Conservation (phyloP, 2,797 vertebrate genomes). For the Brachymystax lenok region DNA sequence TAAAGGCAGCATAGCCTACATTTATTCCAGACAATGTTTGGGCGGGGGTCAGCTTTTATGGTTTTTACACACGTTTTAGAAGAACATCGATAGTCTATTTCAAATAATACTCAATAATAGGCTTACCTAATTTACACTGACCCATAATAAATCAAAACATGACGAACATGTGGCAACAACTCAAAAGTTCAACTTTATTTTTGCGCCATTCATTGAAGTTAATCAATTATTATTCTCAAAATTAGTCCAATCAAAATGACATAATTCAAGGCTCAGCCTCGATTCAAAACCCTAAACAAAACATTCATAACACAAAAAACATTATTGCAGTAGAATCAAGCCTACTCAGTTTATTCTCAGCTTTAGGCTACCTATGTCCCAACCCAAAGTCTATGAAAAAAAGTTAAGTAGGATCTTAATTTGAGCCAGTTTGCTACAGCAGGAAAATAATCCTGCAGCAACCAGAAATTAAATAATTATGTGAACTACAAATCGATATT, state of each 20-base stretch:
- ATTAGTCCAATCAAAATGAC: constrained; percentile 25
- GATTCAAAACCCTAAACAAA: constrained; percentile 53
- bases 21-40: constrained; percentile 23
- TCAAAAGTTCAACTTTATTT: constrained; percentile 63
- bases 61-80: background rate
- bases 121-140: background rate
- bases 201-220: constrained; percentile 51
- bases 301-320: constrained; percentile 22
- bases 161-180: background rate
- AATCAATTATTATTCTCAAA: constrained; percentile 12
- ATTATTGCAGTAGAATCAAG: constrained; percentile 57
- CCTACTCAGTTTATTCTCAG: constrained; percentile 8
- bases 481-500: no score
- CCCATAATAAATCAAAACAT: background rate
- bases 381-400: background rate
- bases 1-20: constrained; percentile 14
- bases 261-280: constrained; percentile 75
- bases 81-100: background rate
- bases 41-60: background rate
- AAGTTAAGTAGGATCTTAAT: background rate
- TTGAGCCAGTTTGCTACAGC: no score
- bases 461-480: no score
- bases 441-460: no score
- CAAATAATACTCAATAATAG: background rate
- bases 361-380: background rate